Conservation (phyloP, 2,888 invertebrate species). For the Nasonia oneida region DNA sequence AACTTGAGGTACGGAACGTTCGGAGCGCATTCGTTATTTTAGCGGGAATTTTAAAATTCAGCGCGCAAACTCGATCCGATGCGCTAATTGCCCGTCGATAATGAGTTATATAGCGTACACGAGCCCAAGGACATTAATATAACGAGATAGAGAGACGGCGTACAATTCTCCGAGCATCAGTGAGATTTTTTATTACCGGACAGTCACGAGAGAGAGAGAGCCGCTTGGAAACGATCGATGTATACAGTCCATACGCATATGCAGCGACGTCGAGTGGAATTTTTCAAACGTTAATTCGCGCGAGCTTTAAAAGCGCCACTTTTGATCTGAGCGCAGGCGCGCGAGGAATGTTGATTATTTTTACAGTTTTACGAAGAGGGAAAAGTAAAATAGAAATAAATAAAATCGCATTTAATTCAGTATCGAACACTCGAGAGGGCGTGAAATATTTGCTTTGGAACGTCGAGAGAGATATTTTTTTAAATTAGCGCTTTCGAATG, state of each 20-base stretch:
- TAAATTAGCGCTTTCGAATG: neutral
- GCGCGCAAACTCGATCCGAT: neutral
- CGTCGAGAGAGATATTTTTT: neutral
- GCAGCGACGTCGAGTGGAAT: neutral
- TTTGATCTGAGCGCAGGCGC: neutral
- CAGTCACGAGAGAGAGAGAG: neutral
- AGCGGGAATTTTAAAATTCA: neutral
- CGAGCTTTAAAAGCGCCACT: constrained; percentile 12
- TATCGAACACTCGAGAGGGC: neutral
- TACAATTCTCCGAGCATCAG: neutral
- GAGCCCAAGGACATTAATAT: neutral
- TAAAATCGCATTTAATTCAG: neutral
- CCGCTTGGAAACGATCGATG: neutral
- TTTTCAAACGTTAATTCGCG: neutral
- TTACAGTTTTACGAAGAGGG: neutral
- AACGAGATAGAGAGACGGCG: neutral
- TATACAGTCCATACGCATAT: neutral
- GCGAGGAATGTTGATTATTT: constrained; percentile 11
- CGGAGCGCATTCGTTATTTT: neutral
- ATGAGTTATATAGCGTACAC: too few species aligned
- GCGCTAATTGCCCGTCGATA: too few species aligned
- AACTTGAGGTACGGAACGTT: neutral
- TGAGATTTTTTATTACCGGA: too few species aligned
- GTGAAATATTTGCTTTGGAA: neutral
- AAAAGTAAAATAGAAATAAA: neutral